Evolutionary conservation across 2,888 invertebrate genomes (phyloP).

Genomic region (Spodoptera picta): DNA sequence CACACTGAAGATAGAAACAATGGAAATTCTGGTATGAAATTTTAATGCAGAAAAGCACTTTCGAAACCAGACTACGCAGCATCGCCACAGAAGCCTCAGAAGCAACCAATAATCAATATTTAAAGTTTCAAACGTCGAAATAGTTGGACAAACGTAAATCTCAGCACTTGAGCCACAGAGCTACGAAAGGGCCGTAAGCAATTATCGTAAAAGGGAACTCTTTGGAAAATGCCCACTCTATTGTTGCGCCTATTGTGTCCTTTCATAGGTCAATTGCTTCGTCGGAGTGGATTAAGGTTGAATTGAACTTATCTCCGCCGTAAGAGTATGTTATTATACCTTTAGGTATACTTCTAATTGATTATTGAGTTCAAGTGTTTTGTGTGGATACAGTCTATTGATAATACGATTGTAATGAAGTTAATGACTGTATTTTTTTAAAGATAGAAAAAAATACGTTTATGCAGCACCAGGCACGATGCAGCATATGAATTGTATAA

Average conservation of each 20-base stretch:
- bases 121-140: conserved; percentile 44
- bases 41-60: background rate
- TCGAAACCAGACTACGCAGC: background rate
- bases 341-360: conserved; percentile 21
- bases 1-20: background rate
- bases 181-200: conserved; percentile 61
- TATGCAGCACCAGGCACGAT: too few relatives aligned
- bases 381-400: background rate
- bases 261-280: conserved; percentile 67
- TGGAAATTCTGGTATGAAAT: background rate
- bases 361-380: conserved; percentile 4
- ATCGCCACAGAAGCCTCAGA: background rate
- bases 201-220: conserved; percentile 75
- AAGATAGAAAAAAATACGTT: too few relatives aligned
- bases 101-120: conserved; percentile 24
- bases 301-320: conserved; percentile 49
- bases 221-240: conserved; percentile 66
- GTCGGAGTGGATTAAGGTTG: conserved; percentile 53
- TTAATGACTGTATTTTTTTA: too few relatives aligned
- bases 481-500: too few relatives aligned
- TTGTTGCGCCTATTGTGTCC: conserved; percentile 65
- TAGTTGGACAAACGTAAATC: conserved; percentile 56
- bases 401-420: too few relatives aligned
- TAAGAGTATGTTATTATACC: conserved; percentile 39
- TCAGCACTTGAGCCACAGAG: conserved; percentile 43